Conservation (phyloP, 2,797 vertebrate genomes). For the Gymnoscopelus braueri region DNA sequence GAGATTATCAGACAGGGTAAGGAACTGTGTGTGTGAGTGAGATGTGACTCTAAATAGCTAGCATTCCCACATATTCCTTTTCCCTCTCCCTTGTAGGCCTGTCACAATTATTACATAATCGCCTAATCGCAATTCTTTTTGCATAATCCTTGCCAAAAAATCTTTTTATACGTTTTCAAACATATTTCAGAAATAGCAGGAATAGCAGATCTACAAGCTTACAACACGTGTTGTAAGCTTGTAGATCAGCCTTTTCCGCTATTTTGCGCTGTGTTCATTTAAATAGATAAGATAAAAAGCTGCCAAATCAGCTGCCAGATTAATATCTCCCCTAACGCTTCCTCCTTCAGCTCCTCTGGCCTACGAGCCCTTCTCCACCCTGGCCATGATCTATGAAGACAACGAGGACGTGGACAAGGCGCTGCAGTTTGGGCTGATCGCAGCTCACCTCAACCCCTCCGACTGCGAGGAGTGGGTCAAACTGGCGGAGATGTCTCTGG, state of each 20-base stretch:
- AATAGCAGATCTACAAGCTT: too few relatives aligned
- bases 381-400: constrained; percentile 99
- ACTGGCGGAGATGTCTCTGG: constrained; percentile 96
- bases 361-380: constrained; percentile 95
- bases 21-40: neutral
- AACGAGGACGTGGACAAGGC: constrained; percentile 94
- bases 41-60: neutral
- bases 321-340: neutral
- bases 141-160: too few relatives aligned
- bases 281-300: too few relatives aligned
- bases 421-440: constrained; percentile 94
- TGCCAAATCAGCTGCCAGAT: neutral
- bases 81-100: too few relatives aligned
- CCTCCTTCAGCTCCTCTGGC: constrained; percentile 89
- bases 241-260: too few relatives aligned
- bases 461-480: constrained; percentile 97
- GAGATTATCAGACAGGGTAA: constrained; percentile 97
- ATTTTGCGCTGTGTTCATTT: too few relatives aligned
- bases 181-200: too few relatives aligned
- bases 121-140: too few relatives aligned
- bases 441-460: constrained; percentile 96
- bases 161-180: too few relatives aligned
- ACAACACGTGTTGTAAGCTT: too few relatives aligned
- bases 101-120: too few relatives aligned
- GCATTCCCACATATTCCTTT: too few relatives aligned